phyloP scores from a whole-genome alignment of 2,113 vertebrate genomes.

The Colaptes auratus region DNA sequence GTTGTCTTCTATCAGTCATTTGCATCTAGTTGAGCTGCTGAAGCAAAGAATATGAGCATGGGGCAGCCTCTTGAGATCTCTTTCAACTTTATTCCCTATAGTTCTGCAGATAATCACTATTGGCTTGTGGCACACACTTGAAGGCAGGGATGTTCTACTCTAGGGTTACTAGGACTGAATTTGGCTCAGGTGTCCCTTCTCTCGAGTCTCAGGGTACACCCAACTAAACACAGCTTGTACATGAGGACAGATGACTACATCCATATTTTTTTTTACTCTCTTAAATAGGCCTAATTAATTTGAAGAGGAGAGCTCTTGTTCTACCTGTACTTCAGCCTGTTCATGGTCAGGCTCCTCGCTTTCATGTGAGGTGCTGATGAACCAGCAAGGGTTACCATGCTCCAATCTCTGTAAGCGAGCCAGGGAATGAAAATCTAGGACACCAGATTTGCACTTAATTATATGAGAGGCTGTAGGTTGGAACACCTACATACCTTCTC shows the following conservation, averaged over 20 bases:
- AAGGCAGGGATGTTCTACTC: background rate
- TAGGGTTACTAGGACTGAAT: background rate
- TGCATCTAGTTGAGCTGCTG: rapidly evolving
- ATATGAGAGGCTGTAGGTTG: slow-evolving; percentile 44
- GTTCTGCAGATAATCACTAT: background rate
- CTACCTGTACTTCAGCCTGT: slow-evolving; percentile 40
- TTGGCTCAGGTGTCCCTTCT: background rate
- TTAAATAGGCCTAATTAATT: background rate
- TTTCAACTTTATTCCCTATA: background rate
- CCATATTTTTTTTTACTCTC: background rate
- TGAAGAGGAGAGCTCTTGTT: slow-evolving; percentile 21
- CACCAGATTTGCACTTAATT: slow-evolving; percentile 51
- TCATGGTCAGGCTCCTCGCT: background rate
- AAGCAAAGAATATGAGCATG: background rate
- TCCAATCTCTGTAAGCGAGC: slow-evolving; percentile 1
- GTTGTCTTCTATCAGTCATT: background rate
- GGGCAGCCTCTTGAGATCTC: background rate
- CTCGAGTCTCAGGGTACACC: background rate
- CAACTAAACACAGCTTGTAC: background rate
- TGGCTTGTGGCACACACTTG: background rate
- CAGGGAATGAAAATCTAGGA: slow-evolving; percentile 24
- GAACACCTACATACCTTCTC: slow-evolving; percentile 34
- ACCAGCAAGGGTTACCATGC: background rate
- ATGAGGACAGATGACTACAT: background rate
- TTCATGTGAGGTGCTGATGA: background rate